Percentiles rank a stretch among this genome's conserved stretches.
Conservation (phyloP, 1,140 invertebrate species). For the Drosophila trapezifrons region DNA sequence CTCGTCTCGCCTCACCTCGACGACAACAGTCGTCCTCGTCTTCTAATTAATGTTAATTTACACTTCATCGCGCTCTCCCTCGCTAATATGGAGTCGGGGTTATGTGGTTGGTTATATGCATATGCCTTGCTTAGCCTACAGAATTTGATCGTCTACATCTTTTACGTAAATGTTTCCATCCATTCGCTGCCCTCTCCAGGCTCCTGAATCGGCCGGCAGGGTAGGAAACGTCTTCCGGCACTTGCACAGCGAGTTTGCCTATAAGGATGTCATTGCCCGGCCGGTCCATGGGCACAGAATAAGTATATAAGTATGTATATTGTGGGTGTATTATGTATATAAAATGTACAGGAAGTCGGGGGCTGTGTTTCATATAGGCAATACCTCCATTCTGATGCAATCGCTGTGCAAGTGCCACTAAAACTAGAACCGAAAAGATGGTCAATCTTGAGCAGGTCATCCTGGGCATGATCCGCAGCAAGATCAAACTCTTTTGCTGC, state of each 20-base stretch:
- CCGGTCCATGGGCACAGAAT: constrained; percentile 38
- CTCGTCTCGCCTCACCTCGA: constrained; percentile 29
- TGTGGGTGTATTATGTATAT: constrained; percentile 47
- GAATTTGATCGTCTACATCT: constrained; percentile 78
- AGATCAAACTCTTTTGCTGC: constrained; percentile 43
- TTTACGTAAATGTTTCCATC: constrained; percentile 53
- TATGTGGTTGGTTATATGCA: constrained; percentile 51
- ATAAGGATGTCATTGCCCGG: constrained; percentile 14
- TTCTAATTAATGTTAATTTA: constrained; percentile 70
- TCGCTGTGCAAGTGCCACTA: constrained; percentile 60
- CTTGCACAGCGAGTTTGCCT: constrained; percentile 60
- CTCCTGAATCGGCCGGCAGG: constrained; percentile 4
- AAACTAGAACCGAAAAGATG: constrained; percentile 38
- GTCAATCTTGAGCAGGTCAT: constrained; percentile 27
- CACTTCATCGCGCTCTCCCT: constrained; percentile 54
- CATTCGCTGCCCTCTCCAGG: not conserved
- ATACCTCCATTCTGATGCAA: constrained; percentile 32
- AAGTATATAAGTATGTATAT: constrained; percentile 25
- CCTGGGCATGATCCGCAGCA: not conserved
- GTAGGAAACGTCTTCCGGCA: constrained; percentile 21
- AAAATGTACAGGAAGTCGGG: constrained; percentile 68
- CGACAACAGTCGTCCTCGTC: constrained; percentile 20
- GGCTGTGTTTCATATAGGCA: constrained; percentile 23
- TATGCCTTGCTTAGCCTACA: constrained; percentile 71
- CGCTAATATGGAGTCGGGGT: constrained; percentile 50